Base-by-base conservation (phyloP, 1,140 invertebrate species). In the Cotesia glomerata region DNA sequence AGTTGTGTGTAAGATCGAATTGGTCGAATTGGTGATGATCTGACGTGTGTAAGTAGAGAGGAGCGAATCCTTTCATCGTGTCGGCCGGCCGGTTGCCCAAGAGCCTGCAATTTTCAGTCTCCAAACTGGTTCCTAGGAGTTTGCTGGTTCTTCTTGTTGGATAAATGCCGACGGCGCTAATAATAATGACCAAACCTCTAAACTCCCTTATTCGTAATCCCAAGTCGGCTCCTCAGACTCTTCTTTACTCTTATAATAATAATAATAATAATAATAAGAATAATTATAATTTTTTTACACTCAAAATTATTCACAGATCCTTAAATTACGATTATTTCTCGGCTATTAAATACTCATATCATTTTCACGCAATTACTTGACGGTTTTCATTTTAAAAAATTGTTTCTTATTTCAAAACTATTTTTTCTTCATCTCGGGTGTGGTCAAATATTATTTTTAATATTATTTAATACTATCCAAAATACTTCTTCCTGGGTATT, bases 101-200 rank as follows among this genome's bases (percentile, higher is more conserved):
- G 58, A 59, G 58, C 18, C 58, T 59, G 58, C 58, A 59, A 59
- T 59, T 59, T 59, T 59, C 16, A 34, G 16, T 59, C n/a, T 59
- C 26, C 14, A 59, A 59, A 59, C 58, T 59, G 58, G 58, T 59
- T 59, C 58, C 58, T 59, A 59, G 58, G 58, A 59, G 58, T 59
- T 34, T 5, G 39, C 39, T 45, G 7, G 39, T 45, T 45, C 39
- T 45, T 45, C 39, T 45, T 45, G 39, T 26, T 18, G 58, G 18
- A 34, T 32, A 59, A 59, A 59, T 34, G 58, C 58, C 58, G 26
- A 59, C 58, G 58, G 58, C 58, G 58, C 26, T 34, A 59, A 59
- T 59, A 59, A 59, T 59, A 59, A 59, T 59, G 14, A 59, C n/a
- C 58, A 59, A 59, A 59, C 58, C 58, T 59, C 58, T 59, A 59